These are phyloP conservation scores for Labia minor DNA, from an alignment of 2,888 invertebrate species.

Conservation along the genomic window DNA sequence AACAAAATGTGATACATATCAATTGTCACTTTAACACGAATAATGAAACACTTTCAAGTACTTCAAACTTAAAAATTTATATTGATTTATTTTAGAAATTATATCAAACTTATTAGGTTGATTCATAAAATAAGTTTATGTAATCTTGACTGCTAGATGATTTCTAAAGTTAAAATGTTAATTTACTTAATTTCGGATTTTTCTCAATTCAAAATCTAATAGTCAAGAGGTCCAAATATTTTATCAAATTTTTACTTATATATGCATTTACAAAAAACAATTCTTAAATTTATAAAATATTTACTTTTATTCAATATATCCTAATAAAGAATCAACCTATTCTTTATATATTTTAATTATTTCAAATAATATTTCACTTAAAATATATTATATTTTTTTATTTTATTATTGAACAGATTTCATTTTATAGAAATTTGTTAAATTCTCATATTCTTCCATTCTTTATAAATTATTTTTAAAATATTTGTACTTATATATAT, in stretches of 20 bases:
- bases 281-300: no score
- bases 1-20: not conserved
- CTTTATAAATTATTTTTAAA: not conserved
- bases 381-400: not conserved
- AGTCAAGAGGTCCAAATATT: no score
- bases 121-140: no score
- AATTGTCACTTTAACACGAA: not conserved
- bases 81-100: not conserved
- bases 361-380: not conserved
- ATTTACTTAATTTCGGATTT: no score
- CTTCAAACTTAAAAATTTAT: not conserved
- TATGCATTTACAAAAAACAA: no score
- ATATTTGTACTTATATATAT: slow-evolving; percentile 1
- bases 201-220: no score
- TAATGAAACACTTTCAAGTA: not conserved
- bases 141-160: no score
- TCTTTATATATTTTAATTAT: not conserved
- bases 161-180: no score
- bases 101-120: not conserved
- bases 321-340: not conserved
- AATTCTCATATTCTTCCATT: not conserved
- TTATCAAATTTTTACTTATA: no score
- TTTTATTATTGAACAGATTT: not conserved
- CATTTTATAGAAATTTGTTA: not conserved
- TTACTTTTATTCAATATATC: no score